These are phyloP conservation scores for Heterotilapia buettikoferi DNA, from an alignment of 2,113 vertebrate genomes.

Conservation along the genomic window DNA sequence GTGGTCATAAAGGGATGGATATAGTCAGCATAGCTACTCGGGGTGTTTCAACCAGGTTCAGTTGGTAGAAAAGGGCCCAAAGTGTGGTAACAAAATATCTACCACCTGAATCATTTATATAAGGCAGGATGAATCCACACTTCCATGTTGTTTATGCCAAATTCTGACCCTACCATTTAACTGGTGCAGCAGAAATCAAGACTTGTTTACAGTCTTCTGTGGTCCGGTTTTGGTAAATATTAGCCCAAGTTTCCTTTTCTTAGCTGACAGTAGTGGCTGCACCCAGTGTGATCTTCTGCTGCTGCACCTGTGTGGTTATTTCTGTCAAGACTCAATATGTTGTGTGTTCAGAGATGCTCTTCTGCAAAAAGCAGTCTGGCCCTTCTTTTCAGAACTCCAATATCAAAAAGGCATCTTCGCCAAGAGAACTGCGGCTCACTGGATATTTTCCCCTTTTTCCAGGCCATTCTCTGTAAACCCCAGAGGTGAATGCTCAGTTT, in stretches of 20 bases:
- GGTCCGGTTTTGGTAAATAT: not conserved
- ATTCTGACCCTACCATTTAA: not conserved
- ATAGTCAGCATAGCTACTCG: not conserved
- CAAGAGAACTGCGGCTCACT: not conserved
- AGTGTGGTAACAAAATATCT: not conserved
- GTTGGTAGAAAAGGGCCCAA: not conserved
- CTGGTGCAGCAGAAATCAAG: not conserved
- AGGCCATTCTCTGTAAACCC: not conserved
- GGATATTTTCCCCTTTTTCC: not conserved
- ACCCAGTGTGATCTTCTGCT: not conserved
- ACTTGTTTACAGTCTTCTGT: accelerated
- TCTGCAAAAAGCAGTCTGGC: accelerated
- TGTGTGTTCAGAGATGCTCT: not conserved
- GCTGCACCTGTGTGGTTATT: not conserved
- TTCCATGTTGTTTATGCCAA: not conserved
- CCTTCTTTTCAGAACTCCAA: not conserved
- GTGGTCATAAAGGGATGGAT: not conserved
- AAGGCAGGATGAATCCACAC: not conserved
- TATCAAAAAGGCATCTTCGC: not conserved
- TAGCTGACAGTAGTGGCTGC: accelerated
- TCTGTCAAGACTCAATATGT: accelerated
- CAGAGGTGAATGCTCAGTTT: not conserved
- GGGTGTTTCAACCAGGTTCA: not conserved
- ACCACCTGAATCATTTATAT: not conserved
- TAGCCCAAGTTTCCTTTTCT: not conserved